Conservation (phyloP, 2,888 invertebrate genomes). For the Cephus nigrinus region DNA sequence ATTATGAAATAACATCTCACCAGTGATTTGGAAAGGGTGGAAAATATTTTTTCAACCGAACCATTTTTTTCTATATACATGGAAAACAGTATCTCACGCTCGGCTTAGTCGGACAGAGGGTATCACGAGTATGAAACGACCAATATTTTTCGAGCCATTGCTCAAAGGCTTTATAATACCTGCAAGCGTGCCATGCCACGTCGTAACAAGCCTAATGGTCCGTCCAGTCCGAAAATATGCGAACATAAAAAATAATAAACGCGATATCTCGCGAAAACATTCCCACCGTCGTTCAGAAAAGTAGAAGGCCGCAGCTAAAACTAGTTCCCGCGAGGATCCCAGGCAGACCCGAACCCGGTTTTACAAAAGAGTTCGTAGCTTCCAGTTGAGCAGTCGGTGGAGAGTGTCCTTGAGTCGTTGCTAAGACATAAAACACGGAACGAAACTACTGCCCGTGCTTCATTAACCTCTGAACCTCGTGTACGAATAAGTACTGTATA, state of each 20-base stretch:
- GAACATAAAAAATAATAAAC: constrained; percentile 18
- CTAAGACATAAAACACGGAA: background rate
- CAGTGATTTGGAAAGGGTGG: background rate
- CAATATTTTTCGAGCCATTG: constrained; percentile 22
- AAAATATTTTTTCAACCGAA: background rate
- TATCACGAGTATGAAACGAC: background rate
- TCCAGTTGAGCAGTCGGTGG: background rate
- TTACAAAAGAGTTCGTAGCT: background rate
- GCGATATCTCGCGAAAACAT: constrained; percentile 11
- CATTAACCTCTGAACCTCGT: background rate
- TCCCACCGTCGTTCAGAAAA: background rate
- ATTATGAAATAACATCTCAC: background rate
- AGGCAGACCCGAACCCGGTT: background rate
- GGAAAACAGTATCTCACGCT: background rate
- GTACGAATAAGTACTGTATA: background rate
- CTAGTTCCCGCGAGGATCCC: background rate
- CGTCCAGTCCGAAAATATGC: constrained; percentile 16
- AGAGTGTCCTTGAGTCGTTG: background rate
- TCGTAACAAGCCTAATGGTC: constrained; percentile 11
- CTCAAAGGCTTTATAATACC: constrained; percentile 3
- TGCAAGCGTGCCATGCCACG: constrained; percentile 5
- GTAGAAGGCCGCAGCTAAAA: background rate
- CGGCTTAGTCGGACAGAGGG: background rate
- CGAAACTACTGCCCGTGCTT: background rate
- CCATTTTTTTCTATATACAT: background rate